Conservation (phyloP, 1,140 invertebrate genomes). For the Neodiprion fabricii region DNA sequence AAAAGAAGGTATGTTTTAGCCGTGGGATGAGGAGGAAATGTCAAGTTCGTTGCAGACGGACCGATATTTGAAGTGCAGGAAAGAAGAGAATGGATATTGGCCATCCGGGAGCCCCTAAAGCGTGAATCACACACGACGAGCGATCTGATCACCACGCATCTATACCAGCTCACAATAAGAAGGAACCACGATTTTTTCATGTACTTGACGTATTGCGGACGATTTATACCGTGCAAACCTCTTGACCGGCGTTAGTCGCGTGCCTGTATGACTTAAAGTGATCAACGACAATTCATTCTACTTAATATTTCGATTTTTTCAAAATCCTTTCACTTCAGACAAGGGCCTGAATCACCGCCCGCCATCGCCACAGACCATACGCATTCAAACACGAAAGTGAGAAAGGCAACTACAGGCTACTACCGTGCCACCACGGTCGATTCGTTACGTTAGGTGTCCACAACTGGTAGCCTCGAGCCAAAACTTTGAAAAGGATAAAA, state of each 20-base stretch:
- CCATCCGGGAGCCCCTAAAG: neutral
- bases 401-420: no score
- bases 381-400: neutral
- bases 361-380: constrained; percentile 17
- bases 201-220: neutral
- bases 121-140: neutral
- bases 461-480: no score
- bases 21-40: neutral
- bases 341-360: constrained; percentile 37
- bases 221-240: neutral
- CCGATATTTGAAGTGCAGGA: neutral
- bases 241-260: neutral
- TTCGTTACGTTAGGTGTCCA: no score
- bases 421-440: no score
- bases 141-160: neutral
- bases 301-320: neutral
- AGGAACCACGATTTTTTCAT: neutral
- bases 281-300: constrained; percentile 15
- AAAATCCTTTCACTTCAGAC: constrained; percentile 20
- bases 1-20: neutral
- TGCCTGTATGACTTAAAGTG: neutral
- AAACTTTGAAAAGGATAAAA: no score
- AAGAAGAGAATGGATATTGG: neutral
- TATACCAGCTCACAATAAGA: neutral
- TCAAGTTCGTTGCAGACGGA: neutral